A percentile compares a stretch with the other conserved stretches of the same genome.
Evolutionary conservation across 2,888 invertebrate genomes (phyloP).

Genomic region (Camptogramma bilineatum): DNA sequence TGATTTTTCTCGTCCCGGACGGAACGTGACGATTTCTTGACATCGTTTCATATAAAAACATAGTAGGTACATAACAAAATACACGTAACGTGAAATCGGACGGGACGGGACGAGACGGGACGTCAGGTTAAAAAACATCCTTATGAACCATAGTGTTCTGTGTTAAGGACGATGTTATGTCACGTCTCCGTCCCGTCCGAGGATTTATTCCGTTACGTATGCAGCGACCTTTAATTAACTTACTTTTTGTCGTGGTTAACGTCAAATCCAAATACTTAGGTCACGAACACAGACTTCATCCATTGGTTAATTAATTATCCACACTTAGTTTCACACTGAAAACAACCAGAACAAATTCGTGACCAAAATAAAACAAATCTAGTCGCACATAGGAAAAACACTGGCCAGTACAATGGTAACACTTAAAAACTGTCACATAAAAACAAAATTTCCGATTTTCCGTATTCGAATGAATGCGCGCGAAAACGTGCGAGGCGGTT

Average conservation of each 20-base stretch:
- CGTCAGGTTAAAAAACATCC: too few species aligned
- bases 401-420: constrained; percentile 12
- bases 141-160: too few species aligned
- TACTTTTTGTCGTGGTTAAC: neutral
- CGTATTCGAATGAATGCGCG: constrained; percentile 53
- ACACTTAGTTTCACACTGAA: neutral
- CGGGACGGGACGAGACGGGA: too few species aligned
- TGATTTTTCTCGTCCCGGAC: too few species aligned
- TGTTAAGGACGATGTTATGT: too few species aligned
- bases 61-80: too few species aligned
- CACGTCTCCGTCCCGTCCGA: too few species aligned
- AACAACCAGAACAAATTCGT: neutral
- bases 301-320: neutral
- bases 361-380: neutral
- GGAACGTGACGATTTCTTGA: too few species aligned
- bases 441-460: constrained; percentile 31
- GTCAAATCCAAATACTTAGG: neutral
- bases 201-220: too few species aligned
- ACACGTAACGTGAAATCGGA: too few species aligned
- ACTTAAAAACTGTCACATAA: neutral
- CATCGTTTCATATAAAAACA: too few species aligned
- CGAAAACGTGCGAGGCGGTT: constrained; percentile 62
- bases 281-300: neutral
- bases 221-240: neutral
- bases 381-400: constrained; percentile 30